Conservation (phyloP, 2,888 invertebrate genomes). For the Heterodera filipjevi region DNA sequence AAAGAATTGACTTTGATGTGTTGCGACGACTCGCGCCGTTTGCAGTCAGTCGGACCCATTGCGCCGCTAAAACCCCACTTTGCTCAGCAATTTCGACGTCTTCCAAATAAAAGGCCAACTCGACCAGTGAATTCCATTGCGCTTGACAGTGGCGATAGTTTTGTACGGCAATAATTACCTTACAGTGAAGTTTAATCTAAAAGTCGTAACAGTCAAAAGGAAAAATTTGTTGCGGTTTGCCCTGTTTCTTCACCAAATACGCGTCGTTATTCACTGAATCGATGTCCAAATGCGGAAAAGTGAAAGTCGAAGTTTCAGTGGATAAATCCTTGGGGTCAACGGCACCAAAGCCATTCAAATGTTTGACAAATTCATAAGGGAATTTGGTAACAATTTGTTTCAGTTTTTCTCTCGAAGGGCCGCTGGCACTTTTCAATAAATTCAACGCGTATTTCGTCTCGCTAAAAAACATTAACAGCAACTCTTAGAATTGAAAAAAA, state of each 20-base stretch:
- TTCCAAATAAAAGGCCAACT: constrained; percentile 77
- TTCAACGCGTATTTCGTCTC: constrained; percentile 82
- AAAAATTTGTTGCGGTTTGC: not conserved
- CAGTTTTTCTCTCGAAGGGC: constrained; percentile 48
- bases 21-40: not conserved
- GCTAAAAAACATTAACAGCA: constrained; percentile 68
- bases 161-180: constrained; percentile 87
- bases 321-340: constrained; percentile 21
- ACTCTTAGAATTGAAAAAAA: not conserved
- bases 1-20: not conserved
- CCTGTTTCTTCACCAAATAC: constrained; percentile 44
- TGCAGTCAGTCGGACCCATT: constrained; percentile 26
- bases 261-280: constrained; percentile 44
- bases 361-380: constrained; percentile 32
- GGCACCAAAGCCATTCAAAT: constrained; percentile 17
- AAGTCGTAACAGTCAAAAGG: constrained; percentile 63
- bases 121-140: constrained; percentile 85
- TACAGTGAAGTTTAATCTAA: constrained; percentile 85
- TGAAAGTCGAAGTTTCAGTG: constrained; percentile 10
- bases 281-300: constrained; percentile 33
- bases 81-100: constrained; percentile 75
- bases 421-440: constrained; percentile 70
- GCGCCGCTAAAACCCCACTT: constrained; percentile 34
- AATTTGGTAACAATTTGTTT: constrained; percentile 48
- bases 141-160: constrained; percentile 83